phyloP scores from a whole-genome alignment of 2,888 invertebrate species.

The Gastracanthus pulcherrimus region DNA sequence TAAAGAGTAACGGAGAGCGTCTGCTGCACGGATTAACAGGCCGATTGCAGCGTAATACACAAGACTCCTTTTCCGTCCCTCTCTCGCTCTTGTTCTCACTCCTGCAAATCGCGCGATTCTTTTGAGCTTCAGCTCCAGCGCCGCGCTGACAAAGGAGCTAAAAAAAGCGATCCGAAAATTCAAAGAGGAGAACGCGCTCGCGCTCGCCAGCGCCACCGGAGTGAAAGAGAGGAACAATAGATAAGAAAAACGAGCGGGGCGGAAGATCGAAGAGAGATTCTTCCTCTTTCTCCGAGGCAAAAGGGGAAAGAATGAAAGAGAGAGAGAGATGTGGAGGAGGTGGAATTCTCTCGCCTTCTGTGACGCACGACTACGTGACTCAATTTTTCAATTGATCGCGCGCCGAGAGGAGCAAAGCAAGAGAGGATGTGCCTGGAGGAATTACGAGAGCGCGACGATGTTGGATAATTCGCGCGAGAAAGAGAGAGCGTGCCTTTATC shows the following conservation, averaged over 20 bases:
- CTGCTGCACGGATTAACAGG: slow-evolving; percentile 3
- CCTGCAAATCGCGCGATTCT: background rate
- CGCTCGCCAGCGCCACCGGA: background rate
- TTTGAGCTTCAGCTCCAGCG: background rate
- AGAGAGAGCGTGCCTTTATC: background rate
- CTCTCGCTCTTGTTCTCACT: background rate
- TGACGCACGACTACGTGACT: slow-evolving; percentile 50
- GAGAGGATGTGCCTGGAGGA: background rate
- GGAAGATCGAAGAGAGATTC: slow-evolving; percentile 30
- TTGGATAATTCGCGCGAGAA: slow-evolving; percentile 6
- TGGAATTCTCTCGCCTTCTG: slow-evolving; percentile 25
- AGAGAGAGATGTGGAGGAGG: background rate
- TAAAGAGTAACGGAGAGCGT: background rate
- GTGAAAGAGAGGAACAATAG: background rate
- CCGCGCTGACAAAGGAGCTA: background rate
- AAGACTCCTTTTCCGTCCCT: background rate
- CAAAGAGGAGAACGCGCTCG: background rate
- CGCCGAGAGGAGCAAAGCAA: too few relatives aligned
- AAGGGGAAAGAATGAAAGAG: background rate
- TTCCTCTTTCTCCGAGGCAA: slow-evolving; percentile 4
- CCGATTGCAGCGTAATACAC: background rate
- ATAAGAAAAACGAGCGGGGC: slow-evolving; percentile 34
- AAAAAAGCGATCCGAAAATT: slow-evolving; percentile 31
- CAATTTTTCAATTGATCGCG: slow-evolving; percentile 50
- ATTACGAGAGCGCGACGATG: background rate